Evolutionary conservation across 1,140 invertebrate species (phyloP), one percentile per base, ranked within the genome.

Genomic region (Lucilia cuprina): DNA sequence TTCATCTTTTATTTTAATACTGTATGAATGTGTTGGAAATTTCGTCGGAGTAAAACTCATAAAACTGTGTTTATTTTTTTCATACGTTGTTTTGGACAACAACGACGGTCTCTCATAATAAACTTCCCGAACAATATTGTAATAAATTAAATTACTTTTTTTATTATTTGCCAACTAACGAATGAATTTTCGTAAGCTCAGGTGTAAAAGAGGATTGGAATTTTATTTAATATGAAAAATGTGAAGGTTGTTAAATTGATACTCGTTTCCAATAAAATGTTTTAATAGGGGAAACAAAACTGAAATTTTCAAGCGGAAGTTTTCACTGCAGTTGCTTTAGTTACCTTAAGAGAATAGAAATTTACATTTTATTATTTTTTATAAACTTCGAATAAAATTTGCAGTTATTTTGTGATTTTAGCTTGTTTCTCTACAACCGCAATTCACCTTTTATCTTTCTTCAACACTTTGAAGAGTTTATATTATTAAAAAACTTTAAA

Each of bases 91-190:
- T 47, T 41, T 34, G 74, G 30, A 77, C 35, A 77, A 55, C 50
- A 77, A 77, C 74, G 34, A n/a, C 8, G 50, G 5, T 35, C 74
- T 77, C 74, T 21, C 34, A n/a, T 41, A 77, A 77, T 77, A 77
- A 77, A 77, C 74, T 77, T 35, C 74, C 35, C 74, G 9, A 55
- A 77, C 74, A 77, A 77, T 77, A 30, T 77, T 77, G 74, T 35
- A 77, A 77, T 77, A 77, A 77, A 77, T 77, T 77, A 77, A 77
- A 77, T 77, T 77, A 77, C 74, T 77, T 77, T 77, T 77, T 55
- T 55, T 55, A 55, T 41, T 41, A 41, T 41, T 41, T 55, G 50
- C 50, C 50, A 55, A 55, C 50, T 13, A 55, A 55, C 50, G 50
- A 77, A 77, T 77, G 74, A 77, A 77, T 41, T 77, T 41, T 77